phyloP scores from a whole-genome alignment of 2,888 invertebrate genomes.

The Lasioglossum vierecki region DNA sequence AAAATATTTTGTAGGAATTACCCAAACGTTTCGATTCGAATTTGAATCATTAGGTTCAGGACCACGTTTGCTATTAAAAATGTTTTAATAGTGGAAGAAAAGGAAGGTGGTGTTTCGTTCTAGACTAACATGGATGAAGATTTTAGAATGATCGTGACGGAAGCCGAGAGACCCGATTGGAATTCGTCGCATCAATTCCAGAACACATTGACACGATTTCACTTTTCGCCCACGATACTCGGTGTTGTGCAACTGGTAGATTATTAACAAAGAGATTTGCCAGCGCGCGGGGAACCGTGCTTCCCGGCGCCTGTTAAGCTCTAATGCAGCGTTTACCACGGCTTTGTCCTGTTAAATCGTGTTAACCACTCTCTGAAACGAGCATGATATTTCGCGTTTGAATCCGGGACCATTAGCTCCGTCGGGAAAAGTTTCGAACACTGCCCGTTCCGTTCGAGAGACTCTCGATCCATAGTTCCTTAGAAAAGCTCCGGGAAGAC shows the following conservation, averaged over 20 bases:
- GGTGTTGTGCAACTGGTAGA: constrained; percentile 24
- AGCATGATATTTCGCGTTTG: not conserved
- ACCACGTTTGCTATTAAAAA: no score
- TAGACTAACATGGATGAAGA: not conserved
- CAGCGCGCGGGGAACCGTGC: not conserved
- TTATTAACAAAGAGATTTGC: constrained; percentile 49
- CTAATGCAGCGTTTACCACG: constrained; percentile 11
- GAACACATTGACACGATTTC: constrained; percentile 9
- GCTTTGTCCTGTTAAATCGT: constrained; percentile 22
- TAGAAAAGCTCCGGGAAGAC: not conserved
- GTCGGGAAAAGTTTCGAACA: not conserved
- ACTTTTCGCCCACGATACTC: constrained; percentile 2
- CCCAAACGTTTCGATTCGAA: no score
- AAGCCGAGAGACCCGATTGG: not conserved
- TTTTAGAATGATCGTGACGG: constrained; percentile 40
- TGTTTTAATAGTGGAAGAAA: no score
- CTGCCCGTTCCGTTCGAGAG: not conserved
- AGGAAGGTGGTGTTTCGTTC: no score
- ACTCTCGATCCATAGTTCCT: not conserved
- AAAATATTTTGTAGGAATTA: no score
- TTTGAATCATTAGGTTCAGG: no score
- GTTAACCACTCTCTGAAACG: constrained; percentile 7
- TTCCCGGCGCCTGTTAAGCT: constrained; percentile 21
- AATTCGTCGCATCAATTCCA: not conserved
- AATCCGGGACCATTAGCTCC: not conserved